These are phyloP conservation scores for Sycobia sp. DNA, from an alignment of 1,140 invertebrate species.

Conservation along the genomic window DNA sequence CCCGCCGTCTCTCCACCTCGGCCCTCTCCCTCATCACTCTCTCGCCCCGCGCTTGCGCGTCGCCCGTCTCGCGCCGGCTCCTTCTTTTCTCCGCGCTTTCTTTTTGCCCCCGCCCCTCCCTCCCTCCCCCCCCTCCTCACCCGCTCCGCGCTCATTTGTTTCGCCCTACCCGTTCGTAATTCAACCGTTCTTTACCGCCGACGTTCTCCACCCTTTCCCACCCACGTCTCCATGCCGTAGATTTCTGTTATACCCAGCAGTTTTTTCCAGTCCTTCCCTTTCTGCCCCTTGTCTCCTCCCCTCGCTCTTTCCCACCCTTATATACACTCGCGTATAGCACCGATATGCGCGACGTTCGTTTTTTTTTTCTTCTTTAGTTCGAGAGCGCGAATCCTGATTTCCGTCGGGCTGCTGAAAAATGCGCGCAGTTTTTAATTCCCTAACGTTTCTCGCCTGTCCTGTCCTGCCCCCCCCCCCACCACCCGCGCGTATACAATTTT, in stretches of 20 bases:
- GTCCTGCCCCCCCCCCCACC: no score
- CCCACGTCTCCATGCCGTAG: not conserved
- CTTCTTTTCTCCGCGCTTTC: not conserved
- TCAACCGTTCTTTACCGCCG: conserved; percentile 33
- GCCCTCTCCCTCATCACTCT: no score
- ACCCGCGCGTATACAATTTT: no score
- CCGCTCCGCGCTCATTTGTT: conserved; percentile 19
- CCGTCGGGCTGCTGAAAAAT: no score
- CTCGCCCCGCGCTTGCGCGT: no score
- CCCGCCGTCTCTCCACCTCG: no score
- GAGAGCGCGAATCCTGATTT: not conserved
- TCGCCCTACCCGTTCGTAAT: conserved; percentile 32
- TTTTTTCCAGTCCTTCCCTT: conserved; percentile 9
- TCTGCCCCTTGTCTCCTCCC: no score
- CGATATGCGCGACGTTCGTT: no score
- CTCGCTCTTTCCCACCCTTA: no score
- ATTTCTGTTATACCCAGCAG: conserved; percentile 13
- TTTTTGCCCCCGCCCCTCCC: not conserved
- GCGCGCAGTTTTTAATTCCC: no score
- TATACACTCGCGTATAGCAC: no score
- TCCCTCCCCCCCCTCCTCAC: not conserved
- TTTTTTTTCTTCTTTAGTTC: conserved; percentile 14
- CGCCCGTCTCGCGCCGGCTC: not conserved
- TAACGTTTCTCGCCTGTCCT: no score
- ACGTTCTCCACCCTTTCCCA: conserved; percentile 1